Conservation (phyloP, 92 coral and sea anemone species). For the Scolanthus callimorphus region DNA sequence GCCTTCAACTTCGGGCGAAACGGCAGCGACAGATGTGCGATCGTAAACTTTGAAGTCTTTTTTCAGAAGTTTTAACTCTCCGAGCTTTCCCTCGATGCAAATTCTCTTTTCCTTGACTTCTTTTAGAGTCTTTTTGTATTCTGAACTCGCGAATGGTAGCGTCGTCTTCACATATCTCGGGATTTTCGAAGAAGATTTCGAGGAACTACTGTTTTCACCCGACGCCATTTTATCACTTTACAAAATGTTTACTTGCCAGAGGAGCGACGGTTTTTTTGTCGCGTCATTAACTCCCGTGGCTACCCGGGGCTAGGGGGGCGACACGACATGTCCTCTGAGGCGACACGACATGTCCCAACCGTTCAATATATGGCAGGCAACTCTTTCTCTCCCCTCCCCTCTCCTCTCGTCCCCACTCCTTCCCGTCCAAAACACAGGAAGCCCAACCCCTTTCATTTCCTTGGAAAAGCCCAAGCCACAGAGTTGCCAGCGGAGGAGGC, state of each 20-base stretch:
- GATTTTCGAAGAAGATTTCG: not conserved
- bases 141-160: not conserved
- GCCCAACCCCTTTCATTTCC: not conserved
- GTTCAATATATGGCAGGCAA: constrained; percentile 2
- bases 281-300: no score
- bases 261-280: no score
- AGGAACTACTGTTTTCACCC: not conserved
- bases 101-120: not conserved
- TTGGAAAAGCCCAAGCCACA: not conserved
- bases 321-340: not conserved
- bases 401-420: not conserved
- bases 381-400: not conserved
- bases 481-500: not conserved
- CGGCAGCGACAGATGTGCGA: no score
- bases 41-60: not conserved
- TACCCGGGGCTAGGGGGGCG: not conserved
- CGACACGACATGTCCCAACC: not conserved
- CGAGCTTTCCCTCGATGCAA: no score
- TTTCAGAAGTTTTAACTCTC: no score
- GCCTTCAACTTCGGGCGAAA: no score
- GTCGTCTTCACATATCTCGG: not conserved
- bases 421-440: not conserved
- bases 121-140: not conserved
- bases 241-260: no score
- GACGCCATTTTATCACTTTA: not conserved